Conservation (phyloP, 2,888 invertebrate species). For the Exocentrus adspersus region DNA sequence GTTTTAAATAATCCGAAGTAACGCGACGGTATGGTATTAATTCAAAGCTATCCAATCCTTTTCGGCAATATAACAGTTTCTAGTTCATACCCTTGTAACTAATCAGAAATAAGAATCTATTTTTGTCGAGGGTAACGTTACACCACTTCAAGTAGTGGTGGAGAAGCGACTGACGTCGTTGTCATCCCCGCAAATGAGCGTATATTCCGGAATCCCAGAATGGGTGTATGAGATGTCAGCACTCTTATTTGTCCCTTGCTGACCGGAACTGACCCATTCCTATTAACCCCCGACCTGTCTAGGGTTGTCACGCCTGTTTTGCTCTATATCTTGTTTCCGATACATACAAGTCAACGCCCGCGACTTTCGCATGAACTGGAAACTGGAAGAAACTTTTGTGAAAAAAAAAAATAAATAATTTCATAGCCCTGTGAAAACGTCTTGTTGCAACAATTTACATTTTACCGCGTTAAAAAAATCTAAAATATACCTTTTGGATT, state of each 20-base stretch:
- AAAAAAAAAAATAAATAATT: no score
- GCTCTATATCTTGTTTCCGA: constrained; percentile 13
- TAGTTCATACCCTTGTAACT: constrained; percentile 16
- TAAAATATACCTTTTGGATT: no score
- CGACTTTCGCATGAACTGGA: no score
- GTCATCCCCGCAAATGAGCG: constrained; percentile 20
- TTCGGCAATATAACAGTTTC: no score
- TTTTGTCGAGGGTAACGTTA: constrained; percentile 32
- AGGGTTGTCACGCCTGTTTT: constrained; percentile 7
- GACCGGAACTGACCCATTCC: constrained; percentile 53
- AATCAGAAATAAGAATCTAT: constrained; percentile 36
- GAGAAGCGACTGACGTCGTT: constrained; percentile 19
- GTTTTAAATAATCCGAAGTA: no score
- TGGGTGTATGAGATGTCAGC: constrained; percentile 39
- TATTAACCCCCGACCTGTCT: constrained; percentile 47
- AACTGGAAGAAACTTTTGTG: no score
- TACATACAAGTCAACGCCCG: not conserved
- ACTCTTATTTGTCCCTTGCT: constrained; percentile 53
- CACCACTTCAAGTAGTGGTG: constrained; percentile 16
- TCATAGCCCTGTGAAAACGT: no score
- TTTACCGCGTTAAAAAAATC: no score
- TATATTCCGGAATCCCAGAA: constrained; percentile 5
- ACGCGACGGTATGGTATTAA: no score
- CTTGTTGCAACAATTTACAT: no score
- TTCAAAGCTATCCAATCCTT: no score